These are phyloP conservation scores for Penaeus chinensis DNA, from an alignment of 1,140 invertebrate species.

Conservation along the genomic window DNA sequence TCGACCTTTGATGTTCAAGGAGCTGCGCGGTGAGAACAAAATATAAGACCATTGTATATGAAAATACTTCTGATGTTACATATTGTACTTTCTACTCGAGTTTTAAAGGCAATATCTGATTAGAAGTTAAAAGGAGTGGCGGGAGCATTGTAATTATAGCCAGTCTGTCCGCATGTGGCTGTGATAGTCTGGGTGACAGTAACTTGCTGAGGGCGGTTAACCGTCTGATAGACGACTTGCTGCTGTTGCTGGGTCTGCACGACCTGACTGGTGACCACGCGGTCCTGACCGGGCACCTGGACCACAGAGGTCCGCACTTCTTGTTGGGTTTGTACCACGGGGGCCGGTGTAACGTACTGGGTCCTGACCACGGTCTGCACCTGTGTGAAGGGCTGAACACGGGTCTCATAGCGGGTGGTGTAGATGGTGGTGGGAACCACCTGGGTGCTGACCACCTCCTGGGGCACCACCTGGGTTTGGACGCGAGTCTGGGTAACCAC, in stretches of 20 bases:
- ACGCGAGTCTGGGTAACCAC: constrained; percentile 43
- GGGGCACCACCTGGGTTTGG: constrained; percentile 46
- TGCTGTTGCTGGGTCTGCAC: constrained; percentile 47
- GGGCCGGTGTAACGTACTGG: constrained; percentile 45
- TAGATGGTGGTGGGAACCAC: constrained; percentile 45
- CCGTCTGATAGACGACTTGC: constrained; percentile 52
- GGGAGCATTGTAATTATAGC: constrained; percentile 55
- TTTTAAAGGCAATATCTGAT: not conserved
- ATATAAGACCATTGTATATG: not conserved
- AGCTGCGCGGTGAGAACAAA: too few relatives aligned
- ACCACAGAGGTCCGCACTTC: constrained; percentile 40
- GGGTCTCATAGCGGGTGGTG: constrained; percentile 46
- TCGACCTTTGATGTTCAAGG: too few relatives aligned
- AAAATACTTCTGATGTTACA: not conserved
- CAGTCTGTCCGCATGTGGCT: constrained; percentile 42
- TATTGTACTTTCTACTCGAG: not conserved
- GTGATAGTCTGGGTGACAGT: constrained; percentile 51
- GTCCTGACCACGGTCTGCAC: constrained; percentile 51
- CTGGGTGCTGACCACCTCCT: constrained; percentile 52
- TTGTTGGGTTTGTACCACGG: constrained; percentile 33
- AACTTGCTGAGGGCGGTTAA: constrained; percentile 41
- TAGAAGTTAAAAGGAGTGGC: constrained; percentile 34
- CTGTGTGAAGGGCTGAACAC: constrained; percentile 52
- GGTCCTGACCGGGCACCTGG: constrained; percentile 49
- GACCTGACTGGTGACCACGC: constrained; percentile 36